phyloP scores from a whole-genome alignment of 2,797 vertebrate genomes.

The Spondyliosoma cantharus region DNA sequence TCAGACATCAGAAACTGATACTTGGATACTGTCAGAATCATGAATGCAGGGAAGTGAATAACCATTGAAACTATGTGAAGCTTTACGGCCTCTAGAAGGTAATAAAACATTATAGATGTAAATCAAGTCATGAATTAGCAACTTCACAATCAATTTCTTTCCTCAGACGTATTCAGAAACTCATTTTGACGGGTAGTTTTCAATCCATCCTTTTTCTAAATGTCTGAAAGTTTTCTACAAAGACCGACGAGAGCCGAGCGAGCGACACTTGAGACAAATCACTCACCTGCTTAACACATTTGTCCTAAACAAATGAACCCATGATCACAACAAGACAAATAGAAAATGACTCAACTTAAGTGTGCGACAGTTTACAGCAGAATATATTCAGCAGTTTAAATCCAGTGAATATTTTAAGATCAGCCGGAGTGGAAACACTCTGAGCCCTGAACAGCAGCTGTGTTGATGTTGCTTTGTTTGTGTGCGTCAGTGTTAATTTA shows the following conservation, averaged over 20 bases:
- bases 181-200: not conserved
- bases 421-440: conserved; percentile 1
- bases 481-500: not conserved
- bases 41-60: no score
- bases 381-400: not conserved
- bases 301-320: not conserved
- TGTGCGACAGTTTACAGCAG: not conserved
- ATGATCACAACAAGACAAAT: not conserved
- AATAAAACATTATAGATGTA: not conserved
- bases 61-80: not conserved
- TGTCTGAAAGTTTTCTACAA: not conserved
- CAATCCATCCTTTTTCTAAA: not conserved
- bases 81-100: not conserved
- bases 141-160: not conserved
- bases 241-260: not conserved
- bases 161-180: not conserved
- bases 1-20: no score
- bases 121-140: not conserved
- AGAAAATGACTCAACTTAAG: not conserved
- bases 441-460: not conserved
- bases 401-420: not conserved
- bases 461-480: not conserved
- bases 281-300: not conserved
- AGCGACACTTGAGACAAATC: not conserved
- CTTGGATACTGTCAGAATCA: no score